Evolutionary conservation across 2,797 vertebrate genomes (phyloP).

Genomic region (Florisuga fusca): DNA sequence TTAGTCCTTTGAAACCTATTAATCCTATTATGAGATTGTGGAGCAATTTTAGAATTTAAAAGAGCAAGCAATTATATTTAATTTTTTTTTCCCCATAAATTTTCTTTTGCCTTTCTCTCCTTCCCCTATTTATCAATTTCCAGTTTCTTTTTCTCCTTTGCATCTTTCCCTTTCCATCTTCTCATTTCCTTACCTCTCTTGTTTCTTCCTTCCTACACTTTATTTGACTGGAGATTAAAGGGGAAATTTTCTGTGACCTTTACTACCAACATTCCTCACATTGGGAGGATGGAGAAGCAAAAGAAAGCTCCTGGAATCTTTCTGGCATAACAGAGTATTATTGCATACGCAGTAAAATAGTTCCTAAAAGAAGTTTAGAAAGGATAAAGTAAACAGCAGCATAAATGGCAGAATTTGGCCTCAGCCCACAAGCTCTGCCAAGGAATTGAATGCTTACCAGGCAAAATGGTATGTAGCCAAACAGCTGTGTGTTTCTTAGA

Average conservation of each 20-base stretch:
- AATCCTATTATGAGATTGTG: constrained; percentile 14
- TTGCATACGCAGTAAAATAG: not conserved
- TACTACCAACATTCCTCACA: not conserved
- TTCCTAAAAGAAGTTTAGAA: constrained; percentile 23
- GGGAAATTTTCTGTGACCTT: not conserved
- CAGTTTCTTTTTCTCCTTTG: not conserved
- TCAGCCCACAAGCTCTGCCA: not conserved
- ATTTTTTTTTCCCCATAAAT: not conserved
- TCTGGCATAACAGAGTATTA: not conserved
- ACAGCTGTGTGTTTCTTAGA: constrained; percentile 22
- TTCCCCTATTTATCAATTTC: not conserved
- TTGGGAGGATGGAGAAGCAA: not conserved
- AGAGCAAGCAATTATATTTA: not conserved
- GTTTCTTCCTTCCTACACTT: not conserved
- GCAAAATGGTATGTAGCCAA: not conserved
- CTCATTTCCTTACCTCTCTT: not conserved
- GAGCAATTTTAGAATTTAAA: constrained; percentile 35
- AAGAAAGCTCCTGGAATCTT: constrained; percentile 8
- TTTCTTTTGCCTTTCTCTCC: not conserved
- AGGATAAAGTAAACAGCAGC: not conserved
- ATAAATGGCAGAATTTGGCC: not conserved
- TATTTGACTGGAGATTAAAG: not conserved
- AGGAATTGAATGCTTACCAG: constrained; percentile 5
- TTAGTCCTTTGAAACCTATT: constrained; percentile 48
- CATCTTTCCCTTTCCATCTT: not conserved